phyloP scores from a whole-genome alignment of 2,113 vertebrate genomes.

The Colistium nudipinnis region DNA sequence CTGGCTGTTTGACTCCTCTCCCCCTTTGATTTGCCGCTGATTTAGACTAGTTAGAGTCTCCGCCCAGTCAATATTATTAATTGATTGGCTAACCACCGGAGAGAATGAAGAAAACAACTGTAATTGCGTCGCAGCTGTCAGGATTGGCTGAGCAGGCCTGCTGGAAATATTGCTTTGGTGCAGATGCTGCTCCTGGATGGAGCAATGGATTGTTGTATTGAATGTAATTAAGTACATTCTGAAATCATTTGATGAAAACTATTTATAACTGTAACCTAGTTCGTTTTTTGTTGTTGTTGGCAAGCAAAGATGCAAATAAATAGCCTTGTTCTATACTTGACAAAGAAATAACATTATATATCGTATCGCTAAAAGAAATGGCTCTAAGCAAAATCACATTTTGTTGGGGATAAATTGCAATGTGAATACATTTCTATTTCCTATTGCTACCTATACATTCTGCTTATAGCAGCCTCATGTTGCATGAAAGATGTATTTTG shows the following conservation, averaged over 20 bases:
- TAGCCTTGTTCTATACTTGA: not conserved
- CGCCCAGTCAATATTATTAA: constrained; percentile 53
- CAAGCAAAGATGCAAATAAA: not conserved
- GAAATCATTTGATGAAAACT: not conserved
- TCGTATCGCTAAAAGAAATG: no score
- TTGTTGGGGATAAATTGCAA: constrained; percentile 37
- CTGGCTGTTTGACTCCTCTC: not conserved
- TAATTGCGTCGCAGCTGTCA: constrained; percentile 53
- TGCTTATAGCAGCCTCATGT: constrained; percentile 12
- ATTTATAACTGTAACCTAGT: not conserved
- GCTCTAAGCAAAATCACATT: constrained; percentile 3
- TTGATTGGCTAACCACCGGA: constrained; percentile 54
- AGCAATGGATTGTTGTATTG: constrained; percentile 22
- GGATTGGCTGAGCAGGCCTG: constrained; percentile 41
- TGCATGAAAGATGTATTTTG: constrained; percentile 4
- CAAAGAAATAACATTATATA: not conserved
- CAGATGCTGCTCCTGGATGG: constrained; percentile 27
- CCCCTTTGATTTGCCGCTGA: constrained; percentile 41
- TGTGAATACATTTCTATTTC: constrained; percentile 44
- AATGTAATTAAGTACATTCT: constrained; percentile 5
- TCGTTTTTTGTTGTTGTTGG: not conserved
- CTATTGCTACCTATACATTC: constrained; percentile 19
- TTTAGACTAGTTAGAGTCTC: constrained; percentile 56
- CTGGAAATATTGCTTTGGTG: constrained; percentile 43
- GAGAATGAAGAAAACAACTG: constrained; percentile 42